Evolutionary conservation across 2,113 vertebrate species (phyloP).

Genomic region (Astur gentilis): DNA sequence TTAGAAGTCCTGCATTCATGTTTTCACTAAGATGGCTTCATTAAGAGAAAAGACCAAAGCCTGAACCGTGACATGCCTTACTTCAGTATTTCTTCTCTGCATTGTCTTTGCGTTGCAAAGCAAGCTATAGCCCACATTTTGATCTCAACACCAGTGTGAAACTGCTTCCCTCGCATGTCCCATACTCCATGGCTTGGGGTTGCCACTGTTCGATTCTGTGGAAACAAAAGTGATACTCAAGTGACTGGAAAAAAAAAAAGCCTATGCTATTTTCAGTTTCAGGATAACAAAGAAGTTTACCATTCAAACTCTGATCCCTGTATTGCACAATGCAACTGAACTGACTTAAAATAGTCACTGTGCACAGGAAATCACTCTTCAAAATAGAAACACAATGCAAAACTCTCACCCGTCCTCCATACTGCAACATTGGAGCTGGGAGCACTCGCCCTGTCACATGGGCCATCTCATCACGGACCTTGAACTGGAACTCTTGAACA

Average conservation of each 20-base stretch:
- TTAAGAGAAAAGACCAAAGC: not conserved
- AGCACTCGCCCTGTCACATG: constrained; percentile 97
- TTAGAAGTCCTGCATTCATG: not conserved
- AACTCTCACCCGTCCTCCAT: constrained; percentile 93
- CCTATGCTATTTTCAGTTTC: not conserved
- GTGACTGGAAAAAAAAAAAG: not conserved
- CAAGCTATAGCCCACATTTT: constrained; percentile 99
- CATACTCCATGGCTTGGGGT: constrained; percentile 97
- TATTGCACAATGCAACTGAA: not conserved
- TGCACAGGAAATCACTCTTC: not conserved
- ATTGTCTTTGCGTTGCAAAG: constrained; percentile 97
- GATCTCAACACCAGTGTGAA: constrained; percentile 98
- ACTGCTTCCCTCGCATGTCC: constrained; percentile 99
- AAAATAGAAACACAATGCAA: not conserved
- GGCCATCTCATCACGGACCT: constrained; percentile 97
- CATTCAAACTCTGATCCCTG: not conserved
- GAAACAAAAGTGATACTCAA: constrained; percentile 9
- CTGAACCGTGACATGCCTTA: constrained; percentile 71
- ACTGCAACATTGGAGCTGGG: constrained; percentile 96
- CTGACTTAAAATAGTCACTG: not conserved
- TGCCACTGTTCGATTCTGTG: constrained; percentile 95
- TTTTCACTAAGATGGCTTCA: not conserved
- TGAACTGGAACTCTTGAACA: constrained; percentile 98
- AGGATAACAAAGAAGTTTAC: not conserved
- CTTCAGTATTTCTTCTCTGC: constrained; percentile 98